A percentile compares a stretch with the other conserved stretches of the same genome.
Evolutionary conservation across 2,797 vertebrate genomes (phyloP).

Genomic region (Halcyon chelicuti): DNA sequence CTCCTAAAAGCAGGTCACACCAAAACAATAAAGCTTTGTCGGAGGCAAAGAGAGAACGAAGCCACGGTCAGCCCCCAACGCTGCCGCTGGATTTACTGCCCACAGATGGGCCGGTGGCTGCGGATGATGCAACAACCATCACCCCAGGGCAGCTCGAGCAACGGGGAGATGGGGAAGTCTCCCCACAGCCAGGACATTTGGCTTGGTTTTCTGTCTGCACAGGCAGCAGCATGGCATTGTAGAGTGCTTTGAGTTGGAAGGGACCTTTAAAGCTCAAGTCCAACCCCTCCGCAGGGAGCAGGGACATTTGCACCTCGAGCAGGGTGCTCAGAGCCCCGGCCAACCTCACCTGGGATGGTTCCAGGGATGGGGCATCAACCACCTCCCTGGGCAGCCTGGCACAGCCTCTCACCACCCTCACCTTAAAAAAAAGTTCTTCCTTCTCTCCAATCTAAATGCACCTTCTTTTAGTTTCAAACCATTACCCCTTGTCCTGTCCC

Average conservation of each 20-base stretch:
- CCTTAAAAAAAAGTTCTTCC: background rate
- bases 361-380: background rate
- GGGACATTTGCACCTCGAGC: background rate
- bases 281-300: background rate
- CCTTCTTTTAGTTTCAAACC: background rate
- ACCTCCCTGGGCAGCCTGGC: background rate
- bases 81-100: conserved; percentile 16
- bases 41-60: background rate
- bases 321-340: background rate
- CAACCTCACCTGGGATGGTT: too few relatives aligned
- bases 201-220: background rate
- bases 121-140: background rate
- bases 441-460: background rate
- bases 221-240: background rate
- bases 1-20: conserved; percentile 22
- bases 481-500: background rate
- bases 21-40: conserved; percentile 59
- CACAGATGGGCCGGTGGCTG: background rate
- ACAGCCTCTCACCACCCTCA: background rate
- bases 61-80: accelerated
- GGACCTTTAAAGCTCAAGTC: background rate
- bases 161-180: background rate
- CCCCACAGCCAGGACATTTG: background rate
- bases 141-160: background rate
- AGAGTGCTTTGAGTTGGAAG: background rate